phyloP scores from a whole-genome alignment of 2,888 invertebrate species.

The Tinea pellionella region DNA sequence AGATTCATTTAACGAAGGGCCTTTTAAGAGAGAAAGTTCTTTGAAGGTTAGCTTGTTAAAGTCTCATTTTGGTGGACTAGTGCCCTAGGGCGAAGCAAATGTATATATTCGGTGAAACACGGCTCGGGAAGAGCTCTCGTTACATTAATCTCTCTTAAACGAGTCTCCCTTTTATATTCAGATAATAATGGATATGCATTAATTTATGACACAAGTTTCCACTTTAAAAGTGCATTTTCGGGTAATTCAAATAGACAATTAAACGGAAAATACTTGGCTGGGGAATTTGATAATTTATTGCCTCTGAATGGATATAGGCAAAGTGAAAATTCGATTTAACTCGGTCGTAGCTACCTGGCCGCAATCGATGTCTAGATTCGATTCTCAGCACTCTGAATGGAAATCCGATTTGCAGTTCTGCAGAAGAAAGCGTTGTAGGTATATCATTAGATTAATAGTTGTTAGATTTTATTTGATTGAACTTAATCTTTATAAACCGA shows the following conservation, averaged over 20 bases:
- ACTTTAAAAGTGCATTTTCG: slow-evolving; percentile 5
- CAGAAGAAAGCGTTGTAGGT: slow-evolving; percentile 41
- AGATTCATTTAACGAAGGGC: slow-evolving; percentile 51
- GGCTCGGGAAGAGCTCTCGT: neutral
- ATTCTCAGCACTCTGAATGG: slow-evolving; percentile 48
- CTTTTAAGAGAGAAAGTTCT: slow-evolving; percentile 47
- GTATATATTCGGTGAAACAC: slow-evolving; percentile 16
- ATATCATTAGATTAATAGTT: neutral
- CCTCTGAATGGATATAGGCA: slow-evolving; percentile 9
- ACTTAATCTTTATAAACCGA: no score
- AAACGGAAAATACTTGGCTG: slow-evolving; percentile 3
- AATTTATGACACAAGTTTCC: neutral
- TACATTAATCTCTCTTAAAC: slow-evolving; percentile 5
- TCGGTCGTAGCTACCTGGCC: slow-evolving; percentile 39
- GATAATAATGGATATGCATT: neutral
- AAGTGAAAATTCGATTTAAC: slow-evolving; percentile 54
- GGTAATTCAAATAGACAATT: neutral
- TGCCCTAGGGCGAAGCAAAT: slow-evolving; percentile 30
- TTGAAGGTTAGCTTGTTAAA: slow-evolving; percentile 45
- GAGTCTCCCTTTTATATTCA: neutral
- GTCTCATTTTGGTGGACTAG: slow-evolving; percentile 42
- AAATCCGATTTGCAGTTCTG: slow-evolving; percentile 57
- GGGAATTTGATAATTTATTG: slow-evolving; percentile 11
- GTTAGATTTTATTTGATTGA: neutral
- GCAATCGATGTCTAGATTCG: slow-evolving; percentile 56